Base-by-base conservation (phyloP, 2,888 invertebrate species). In the Netelia melanura region DNA sequence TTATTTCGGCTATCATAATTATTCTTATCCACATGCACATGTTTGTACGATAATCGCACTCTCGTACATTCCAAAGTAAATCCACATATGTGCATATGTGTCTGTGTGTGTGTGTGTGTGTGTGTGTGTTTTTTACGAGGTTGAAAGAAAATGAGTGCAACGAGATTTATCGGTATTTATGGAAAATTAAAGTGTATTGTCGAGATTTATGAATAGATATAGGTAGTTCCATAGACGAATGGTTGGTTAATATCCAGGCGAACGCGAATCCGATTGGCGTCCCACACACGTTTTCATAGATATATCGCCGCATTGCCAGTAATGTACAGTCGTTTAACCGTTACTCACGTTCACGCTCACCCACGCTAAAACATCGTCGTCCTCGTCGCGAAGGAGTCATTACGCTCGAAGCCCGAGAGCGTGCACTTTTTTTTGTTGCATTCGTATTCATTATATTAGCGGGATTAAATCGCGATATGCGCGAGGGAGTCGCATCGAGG, bases 1-100 rank as follows among this genome's bases (percentile, higher is more conserved):
- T 85, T 85, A 85, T 87, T 87, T 87, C 82, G 85, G 85, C 84
- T 87, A 80, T 83, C 72, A 48, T 70, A 76, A 79, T 85, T 77
- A 82, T 65, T 56, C 68, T 38, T 56, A 14, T 67, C 17, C 54
- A 21, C 38, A 44, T 52, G 23, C 58, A 23, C 30, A 30, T 30
- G 30, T 30, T 3, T 30, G 5, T 30, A 30, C 30, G 30, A 30
- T 30, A 30, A 30, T 30, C 0, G 30, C 30, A 30, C 30, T 30
- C 30, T 30, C 30, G 30, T 30, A 30, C 30, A 5, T 30, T 30
- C 30, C 30, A 5, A 30, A 30, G 3, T 3, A 30, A 30, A 30
- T 30, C 3, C 5, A 30, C 5, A 30, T 30, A 30, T 30, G 5
- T 30, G 5, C 5, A 30, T 30, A 30, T 30, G 5, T 62, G 17